Evolutionary conservation across 2,888 invertebrate species (phyloP), one percentile per base, ranked within the genome.

Genomic region (Melanargia galathea): DNA sequence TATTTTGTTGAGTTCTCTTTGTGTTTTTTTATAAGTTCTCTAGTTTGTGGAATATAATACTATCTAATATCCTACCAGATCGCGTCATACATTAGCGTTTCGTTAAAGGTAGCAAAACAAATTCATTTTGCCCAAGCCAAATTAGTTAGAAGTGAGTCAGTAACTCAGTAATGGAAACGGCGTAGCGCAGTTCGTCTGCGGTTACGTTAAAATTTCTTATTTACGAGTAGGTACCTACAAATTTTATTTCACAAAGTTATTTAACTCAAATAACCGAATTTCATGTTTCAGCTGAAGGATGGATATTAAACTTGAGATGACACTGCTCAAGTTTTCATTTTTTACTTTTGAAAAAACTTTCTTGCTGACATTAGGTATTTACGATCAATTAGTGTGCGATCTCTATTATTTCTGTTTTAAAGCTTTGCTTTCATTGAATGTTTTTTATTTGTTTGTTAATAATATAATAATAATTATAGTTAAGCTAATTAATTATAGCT

Each of bases 91-190:
- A 43, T 56, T 45, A 43, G 26, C 40, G 16, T 56, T 56, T 40
- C 40, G 22, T 54, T 52, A 33, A 43, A 45, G 16, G 18, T 56
- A 43, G 56, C 30, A 13, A 45, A 45, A 45, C 33, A 56, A 56
- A 56, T 56, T 56, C 16, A 24, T 54, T 46, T 46, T 35, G 45
- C 45, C 33, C 33, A 20, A 54, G 35, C 54, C 18, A 54, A 60
- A 33, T 46, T 35, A 66, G 65, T 65, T 63, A 58, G 65, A 62
- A 65, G 62, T 68, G 58, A 66, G 59, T 55, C 62, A n/a, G n/a
- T n/a, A 30, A 8, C 7, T 30, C 6, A 62, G 64, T 70, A 65
- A 71, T 69, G 66, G 63, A 64, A 69, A 71, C 60, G 64, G 62
- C 60, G 63, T 16, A 18, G 57, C 45, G 30, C 59, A 59, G 51